Evolutionary conservation across 92 coral and sea anemone genomes (phyloP).

Genomic region (Umimayanthus chanpuru): DNA sequence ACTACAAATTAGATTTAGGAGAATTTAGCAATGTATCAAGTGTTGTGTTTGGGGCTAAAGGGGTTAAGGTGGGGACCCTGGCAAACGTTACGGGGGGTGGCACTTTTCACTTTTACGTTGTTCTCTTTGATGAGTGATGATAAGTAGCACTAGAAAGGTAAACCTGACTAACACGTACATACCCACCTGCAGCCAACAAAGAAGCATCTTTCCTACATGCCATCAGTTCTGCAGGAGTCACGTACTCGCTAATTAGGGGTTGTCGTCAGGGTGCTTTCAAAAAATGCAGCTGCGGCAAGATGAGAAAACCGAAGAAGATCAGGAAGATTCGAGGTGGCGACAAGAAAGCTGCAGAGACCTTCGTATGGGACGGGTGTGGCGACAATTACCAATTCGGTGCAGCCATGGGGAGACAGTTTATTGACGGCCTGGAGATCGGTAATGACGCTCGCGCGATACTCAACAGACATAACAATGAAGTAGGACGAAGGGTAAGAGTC

Average conservation of each 20-base stretch:
- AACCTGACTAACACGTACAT: background rate
- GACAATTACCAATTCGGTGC: conserved; percentile 88
- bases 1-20: too few species aligned
- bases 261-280: conserved; percentile 24
- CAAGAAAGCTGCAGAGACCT: background rate
- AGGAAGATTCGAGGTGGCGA: background rate
- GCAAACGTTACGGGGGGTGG: too few species aligned
- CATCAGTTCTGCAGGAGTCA: conserved; percentile 38
- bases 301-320: background rate
- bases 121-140: too few species aligned
- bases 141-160: too few species aligned
- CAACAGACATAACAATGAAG: conserved; percentile 86
- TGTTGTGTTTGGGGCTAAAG: too few species aligned
- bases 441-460: conserved; percentile 58
- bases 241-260: conserved; percentile 21
- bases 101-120: too few species aligned
- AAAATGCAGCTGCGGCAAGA: conserved; percentile 23
- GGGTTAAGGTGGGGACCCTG: too few species aligned
- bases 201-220: conserved; percentile 36
- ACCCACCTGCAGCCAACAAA: conserved; percentile 14
- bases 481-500: conserved; percentile 86
- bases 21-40: too few species aligned
- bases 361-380: conserved; percentile 83
- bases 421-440: conserved; percentile 66
- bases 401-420: conserved; percentile 71